Percentiles rank a stretch among this genome's conserved stretches.
Conservation (phyloP, 92 coral and sea anemone genomes). For the Paramuricea clavata region DNA sequence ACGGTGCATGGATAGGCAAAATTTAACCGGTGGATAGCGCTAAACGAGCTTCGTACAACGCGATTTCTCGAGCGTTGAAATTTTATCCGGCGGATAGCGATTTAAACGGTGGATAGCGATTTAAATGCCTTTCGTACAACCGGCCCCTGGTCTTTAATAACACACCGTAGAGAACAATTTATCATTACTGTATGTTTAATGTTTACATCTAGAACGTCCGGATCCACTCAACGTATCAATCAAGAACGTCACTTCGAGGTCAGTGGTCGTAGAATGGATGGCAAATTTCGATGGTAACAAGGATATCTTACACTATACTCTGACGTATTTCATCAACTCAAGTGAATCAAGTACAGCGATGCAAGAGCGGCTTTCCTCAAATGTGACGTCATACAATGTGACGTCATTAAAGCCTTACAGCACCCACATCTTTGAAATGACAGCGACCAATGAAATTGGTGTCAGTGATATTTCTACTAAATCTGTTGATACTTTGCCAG, state of each 20-base stretch:
- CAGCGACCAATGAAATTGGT: slow-evolving; percentile 75
- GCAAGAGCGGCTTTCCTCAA: neutral
- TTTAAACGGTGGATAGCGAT: no score
- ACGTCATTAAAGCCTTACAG: slow-evolving; percentile 61
- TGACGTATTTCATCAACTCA: slow-evolving; percentile 49
- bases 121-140: no score
- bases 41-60: no score
- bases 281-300: slow-evolving; percentile 70
- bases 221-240: slow-evolving; percentile 49
- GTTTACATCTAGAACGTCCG: slow-evolving; percentile 61
- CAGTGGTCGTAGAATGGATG: slow-evolving; percentile 60
- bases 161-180: neutral
- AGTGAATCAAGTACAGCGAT: slow-evolving; percentile 27
- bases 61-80: no score
- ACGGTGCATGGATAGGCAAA: no score
- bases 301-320: slow-evolving; percentile 41
- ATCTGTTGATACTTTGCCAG: slow-evolving; percentile 43
- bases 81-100: no score
- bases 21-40: no score
- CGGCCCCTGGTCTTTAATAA: neutral
- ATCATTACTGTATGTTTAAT: neutral
- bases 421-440: slow-evolving; percentile 43
- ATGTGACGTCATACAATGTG: slow-evolving; percentile 41
- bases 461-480: slow-evolving; percentile 45
- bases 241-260: slow-evolving; percentile 16